Base-by-base conservation (phyloP, 2,113 vertebrate genomes). In the Micromys minutus region DNA sequence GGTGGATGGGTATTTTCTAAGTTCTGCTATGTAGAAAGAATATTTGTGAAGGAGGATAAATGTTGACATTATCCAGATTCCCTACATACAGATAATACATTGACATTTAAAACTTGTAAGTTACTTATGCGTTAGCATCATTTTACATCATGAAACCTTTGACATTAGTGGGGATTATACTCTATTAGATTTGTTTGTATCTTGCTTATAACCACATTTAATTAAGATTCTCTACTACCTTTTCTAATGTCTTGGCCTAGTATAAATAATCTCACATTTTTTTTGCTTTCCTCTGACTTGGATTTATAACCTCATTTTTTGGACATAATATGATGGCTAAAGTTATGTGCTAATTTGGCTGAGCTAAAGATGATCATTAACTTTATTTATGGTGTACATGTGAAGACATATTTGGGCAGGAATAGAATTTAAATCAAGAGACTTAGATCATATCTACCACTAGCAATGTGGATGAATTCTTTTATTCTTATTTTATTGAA, bases 151-250 rank as follows among this genome's bases (percentile, higher is more conserved):
- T 72, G 36, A 57, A 91, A 52, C 12, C 7, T 15, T 6, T 39
- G 21, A 26, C 52, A 1, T 71, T 81, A 71, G 65, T 45, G 0
- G 36, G 5, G 80, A 74, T 72, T 75, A 21, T 81, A 34, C 89
- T 19, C 67, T 81, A 16, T 93, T 52, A 91, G 21, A 61, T 22
- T 50, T 65, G 24, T 55, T 72, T 65, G 77, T 34, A 93, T 88
- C 83, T 85, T 95, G 39, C 0, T 5, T 91, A 63, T 9, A 86
- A 71, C 63, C 90, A 12, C 15, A 36, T 90, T 67, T 47, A 92
- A 0, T 75, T 47, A 26, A 3, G 22, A 71, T n/a, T 17, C 17
- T 16, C 11, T 1, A 31, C 34, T 61, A 1, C 17, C 15, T 5
- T 87, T 87, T 55, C 0, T 65, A 81, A 39, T 36, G 9, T 42